Evolutionary conservation across 2,113 vertebrate species (phyloP), one percentile per base, ranked within the genome.

Genomic region (Dicrurus megarhynchus): DNA sequence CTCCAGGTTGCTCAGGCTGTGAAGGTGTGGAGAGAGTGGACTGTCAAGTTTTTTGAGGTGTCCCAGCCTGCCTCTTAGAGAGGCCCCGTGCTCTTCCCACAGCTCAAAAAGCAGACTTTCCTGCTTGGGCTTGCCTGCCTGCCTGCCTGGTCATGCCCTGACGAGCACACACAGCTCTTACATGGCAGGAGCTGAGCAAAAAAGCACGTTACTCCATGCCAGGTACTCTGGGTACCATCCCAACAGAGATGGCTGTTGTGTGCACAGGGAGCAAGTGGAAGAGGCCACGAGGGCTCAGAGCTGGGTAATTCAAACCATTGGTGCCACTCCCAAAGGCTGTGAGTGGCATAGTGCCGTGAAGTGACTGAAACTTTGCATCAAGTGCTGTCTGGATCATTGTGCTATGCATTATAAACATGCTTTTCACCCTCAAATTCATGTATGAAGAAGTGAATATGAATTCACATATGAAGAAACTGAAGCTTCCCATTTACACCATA

Each of bases 191-290:
- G 13, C 68, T 16, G 23, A 46, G 59, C 63, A 50, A 1, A 50
- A 1, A 67, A 30, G 39, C 0, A 0, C 0, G 0, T 21, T 15
- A 1, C 17, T 71, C 19, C 9, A 5, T 5, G 14, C 39, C 39
- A 24, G 37, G 35, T 4, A 8, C 16, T 1, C 3, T 49, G 24
- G 14, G 49, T 49, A 15, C 49, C 49, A 49, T 49, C 13, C 49
- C 49, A 49, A 9, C 49, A 26, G 49, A 49, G 53, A 2, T 11
- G 41, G 23, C 55, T 37, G 7, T 2, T 30, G 37, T 3, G 22
- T 1, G 0, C 21, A 2, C 11, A 6, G 6, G 30, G 24, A 27
- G 37, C 16, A 42, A 3, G 26, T 17, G 27, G 23, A 16, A 71
- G 49, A 28, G 59, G 21, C 46, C 22, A 1, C 0, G 2, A 28